These are phyloP conservation scores for Rhyacophila evoluta DNA, from an alignment of 2,888 invertebrate genomes.

Conservation along the genomic window DNA sequence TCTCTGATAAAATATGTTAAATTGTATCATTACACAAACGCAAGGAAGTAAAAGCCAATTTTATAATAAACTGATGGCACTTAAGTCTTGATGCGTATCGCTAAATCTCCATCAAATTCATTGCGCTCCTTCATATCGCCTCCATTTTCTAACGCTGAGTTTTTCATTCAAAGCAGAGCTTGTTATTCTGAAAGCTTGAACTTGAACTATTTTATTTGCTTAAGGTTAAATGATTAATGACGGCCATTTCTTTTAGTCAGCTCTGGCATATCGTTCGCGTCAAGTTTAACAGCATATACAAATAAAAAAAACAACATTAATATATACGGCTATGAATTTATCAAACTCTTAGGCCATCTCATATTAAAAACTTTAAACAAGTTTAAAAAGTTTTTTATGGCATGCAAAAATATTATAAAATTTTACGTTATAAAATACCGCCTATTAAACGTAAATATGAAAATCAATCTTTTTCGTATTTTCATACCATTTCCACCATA, in stretches of 20 bases:
- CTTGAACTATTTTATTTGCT: conserved; percentile 48
- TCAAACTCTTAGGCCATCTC: conserved; percentile 27
- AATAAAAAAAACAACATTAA: conserved; percentile 49
- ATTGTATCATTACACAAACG: background rate
- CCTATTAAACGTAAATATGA: too few species aligned
- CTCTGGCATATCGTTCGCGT: conserved; percentile 23
- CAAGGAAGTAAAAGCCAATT: background rate
- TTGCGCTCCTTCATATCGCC: background rate
- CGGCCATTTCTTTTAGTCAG: conserved; percentile 34
- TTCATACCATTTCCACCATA: too few species aligned
- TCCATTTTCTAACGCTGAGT: background rate
- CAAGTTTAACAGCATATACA: conserved; percentile 40
- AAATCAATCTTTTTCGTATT: too few species aligned
- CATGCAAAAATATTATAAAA: too few species aligned
- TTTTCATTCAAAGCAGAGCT: conserved; percentile 26
- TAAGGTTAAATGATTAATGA: conserved; percentile 47
- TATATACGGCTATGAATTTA: conserved; percentile 38
- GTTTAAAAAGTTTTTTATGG: background rate
- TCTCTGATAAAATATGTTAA: too few species aligned
- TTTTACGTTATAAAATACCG: too few species aligned
- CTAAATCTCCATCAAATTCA: conserved; percentile 15
- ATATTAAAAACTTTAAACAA: background rate
- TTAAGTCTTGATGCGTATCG: background rate
- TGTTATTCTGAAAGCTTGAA: conserved; percentile 38
- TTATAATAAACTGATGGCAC: background rate